phyloP scores from a whole-genome alignment of 2,113 vertebrate species.

The Sorex fumeus region DNA sequence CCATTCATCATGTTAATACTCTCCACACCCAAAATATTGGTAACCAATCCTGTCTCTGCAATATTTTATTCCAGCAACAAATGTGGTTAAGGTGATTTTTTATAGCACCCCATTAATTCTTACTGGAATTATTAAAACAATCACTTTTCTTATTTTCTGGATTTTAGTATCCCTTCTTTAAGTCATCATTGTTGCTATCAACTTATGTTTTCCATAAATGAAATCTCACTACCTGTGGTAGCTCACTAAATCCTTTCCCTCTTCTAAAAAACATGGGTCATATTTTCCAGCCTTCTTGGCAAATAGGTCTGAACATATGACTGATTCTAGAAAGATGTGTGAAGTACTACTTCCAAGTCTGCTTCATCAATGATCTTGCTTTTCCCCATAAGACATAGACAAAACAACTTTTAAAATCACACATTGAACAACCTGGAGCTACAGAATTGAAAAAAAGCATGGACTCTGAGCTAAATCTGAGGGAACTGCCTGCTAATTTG shows the following conservation, averaged over 20 bases:
- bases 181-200: not conserved
- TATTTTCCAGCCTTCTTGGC: not conserved
- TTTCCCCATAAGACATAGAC: too few species aligned
- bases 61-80: not conserved
- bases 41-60: constrained; percentile 1
- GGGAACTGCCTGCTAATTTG: not conserved
- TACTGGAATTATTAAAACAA: constrained; percentile 1
- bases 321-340: constrained; percentile 18
- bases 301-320: not conserved
- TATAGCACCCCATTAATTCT: constrained; percentile 7
- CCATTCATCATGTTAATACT: not conserved
- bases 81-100: not conserved
- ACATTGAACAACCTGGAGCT: not conserved
- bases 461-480: not conserved
- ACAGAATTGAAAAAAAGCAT: not conserved
- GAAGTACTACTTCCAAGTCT: not conserved
- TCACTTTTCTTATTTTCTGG: not conserved
- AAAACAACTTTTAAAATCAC: not conserved
- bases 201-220: not conserved
- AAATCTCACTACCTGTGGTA: constrained; percentile 14
- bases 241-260: not conserved
- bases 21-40: not conserved
- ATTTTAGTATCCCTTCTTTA: not conserved
- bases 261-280: not conserved
- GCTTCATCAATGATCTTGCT: not conserved